A percentile compares a stretch with the other conserved stretches of the same genome.
These are phyloP conservation scores for Dendrocincla tyrannina DNA, from an alignment of 2,797 vertebrate genomes.

Conservation along the genomic window DNA sequence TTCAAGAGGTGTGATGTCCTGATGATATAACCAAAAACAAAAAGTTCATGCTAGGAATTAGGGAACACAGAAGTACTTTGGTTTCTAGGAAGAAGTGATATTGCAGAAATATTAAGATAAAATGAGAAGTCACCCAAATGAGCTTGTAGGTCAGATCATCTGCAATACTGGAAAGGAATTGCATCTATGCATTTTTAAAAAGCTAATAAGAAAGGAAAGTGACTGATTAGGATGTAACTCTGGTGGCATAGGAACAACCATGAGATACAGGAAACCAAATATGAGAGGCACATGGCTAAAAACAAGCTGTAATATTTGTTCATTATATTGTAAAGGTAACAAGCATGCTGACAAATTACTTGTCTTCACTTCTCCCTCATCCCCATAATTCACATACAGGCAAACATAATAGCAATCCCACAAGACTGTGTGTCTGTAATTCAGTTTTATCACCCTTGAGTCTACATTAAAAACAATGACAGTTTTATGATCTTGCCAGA, in stretches of 20 bases:
- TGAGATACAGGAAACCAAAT: neutral
- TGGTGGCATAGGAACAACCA: neutral
- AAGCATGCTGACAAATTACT: neutral
- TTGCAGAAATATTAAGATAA: neutral
- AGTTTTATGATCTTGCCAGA: neutral
- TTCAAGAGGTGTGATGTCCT: neutral
- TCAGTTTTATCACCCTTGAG: neutral
- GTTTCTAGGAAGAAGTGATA: neutral
- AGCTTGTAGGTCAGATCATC: neutral
- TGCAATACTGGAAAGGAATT: neutral
- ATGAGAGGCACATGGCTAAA: neutral
- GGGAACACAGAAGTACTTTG: neutral
- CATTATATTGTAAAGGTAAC: neutral
- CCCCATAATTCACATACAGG: neutral
- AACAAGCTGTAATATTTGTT: neutral
- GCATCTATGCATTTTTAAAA: neutral
- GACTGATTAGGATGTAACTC: neutral
- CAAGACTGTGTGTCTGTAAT: neutral
- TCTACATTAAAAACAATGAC: neutral
- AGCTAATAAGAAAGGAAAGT: neutral
- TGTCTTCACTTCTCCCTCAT: neutral
- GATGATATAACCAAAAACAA: neutral
- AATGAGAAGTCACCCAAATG: neutral
- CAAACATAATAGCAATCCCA: neutral
- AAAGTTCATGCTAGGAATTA: neutral